Conservation (phyloP, 2,797 vertebrate species). For the Poeciliopsis paucimaculata region DNA sequence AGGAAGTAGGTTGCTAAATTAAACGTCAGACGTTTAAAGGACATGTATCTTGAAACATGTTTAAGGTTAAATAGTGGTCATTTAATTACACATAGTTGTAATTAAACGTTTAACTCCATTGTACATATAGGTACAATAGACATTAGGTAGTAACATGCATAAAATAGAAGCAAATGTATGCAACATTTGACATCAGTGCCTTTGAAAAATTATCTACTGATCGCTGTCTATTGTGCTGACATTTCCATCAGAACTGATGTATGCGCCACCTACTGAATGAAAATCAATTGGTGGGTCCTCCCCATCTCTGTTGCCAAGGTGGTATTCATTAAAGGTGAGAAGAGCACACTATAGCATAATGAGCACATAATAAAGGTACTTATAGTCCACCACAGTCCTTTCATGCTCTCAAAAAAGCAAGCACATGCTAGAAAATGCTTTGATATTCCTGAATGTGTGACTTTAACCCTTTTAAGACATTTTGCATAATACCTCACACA, state of each 20-base stretch:
- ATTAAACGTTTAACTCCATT: not conserved
- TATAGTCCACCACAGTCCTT: not conserved
- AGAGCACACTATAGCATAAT: constrained; percentile 7
- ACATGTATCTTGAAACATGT: not conserved
- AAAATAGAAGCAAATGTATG: not conserved
- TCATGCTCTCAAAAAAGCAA: constrained; percentile 1
- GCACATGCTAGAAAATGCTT: not conserved
- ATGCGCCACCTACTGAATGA: not conserved
- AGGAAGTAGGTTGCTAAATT: not conserved
- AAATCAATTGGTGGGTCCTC: constrained; percentile 6
- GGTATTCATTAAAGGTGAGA: not conserved
- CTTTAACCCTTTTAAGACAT: not conserved
- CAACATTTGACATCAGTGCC: not conserved
- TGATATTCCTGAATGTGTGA: not conserved
- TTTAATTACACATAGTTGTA: not conserved
- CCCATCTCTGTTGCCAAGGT: constrained; percentile 2
- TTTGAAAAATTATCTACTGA: not conserved
- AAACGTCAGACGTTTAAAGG: not conserved
- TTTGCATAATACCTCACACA: not conserved
- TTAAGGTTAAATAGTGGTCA: not conserved
- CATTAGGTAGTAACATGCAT: not conserved
- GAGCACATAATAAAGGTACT: constrained; percentile 18
- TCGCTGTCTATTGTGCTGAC: not conserved
- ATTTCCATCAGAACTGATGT: constrained; percentile 12
- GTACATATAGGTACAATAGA: not conserved